Evolutionary conservation across 1,140 invertebrate genomes (phyloP).

Genomic region (Cotesia chilonis): DNA sequence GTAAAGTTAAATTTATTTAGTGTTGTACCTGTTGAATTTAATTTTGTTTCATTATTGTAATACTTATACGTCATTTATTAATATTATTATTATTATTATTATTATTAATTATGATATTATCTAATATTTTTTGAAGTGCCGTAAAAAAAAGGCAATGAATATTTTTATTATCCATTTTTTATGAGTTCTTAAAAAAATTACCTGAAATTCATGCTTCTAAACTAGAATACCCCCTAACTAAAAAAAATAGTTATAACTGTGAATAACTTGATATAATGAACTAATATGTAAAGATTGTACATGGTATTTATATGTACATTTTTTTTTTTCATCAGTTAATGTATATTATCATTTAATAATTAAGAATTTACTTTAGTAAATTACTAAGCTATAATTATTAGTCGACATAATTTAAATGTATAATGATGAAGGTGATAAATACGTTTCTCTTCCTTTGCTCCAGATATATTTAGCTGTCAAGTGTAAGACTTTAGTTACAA

Average conservation of each 20-base stretch:
- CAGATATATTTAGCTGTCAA: background rate
- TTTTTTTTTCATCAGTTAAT: conserved; percentile 12
- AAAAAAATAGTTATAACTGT: background rate
- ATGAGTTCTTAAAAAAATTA: too few relatives aligned
- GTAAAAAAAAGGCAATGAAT: too few relatives aligned
- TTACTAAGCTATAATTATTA: background rate
- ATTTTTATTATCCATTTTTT: too few relatives aligned
- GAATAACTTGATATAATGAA: background rate
- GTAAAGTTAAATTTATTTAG: conserved; percentile 4
- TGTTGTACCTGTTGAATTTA: conserved; percentile 20
- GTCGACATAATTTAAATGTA: background rate
- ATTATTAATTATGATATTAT: too few relatives aligned
- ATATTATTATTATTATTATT: background rate
- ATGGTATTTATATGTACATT: conserved; percentile 14
- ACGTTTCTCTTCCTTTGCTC: conserved; percentile 3
- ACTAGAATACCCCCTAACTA: too few relatives aligned
- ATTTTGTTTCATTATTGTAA: conserved; percentile 8
- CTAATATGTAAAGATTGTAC: conserved; percentile 22
- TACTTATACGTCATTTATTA: background rate
- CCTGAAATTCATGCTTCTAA: too few relatives aligned
- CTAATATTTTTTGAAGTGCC: too few relatives aligned
- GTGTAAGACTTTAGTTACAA: too few relatives aligned
- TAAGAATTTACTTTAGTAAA: background rate
- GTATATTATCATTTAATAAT: background rate
- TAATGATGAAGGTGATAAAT: background rate